Conservation (phyloP, 2,113 vertebrate genomes). For the Cathartes aura region DNA sequence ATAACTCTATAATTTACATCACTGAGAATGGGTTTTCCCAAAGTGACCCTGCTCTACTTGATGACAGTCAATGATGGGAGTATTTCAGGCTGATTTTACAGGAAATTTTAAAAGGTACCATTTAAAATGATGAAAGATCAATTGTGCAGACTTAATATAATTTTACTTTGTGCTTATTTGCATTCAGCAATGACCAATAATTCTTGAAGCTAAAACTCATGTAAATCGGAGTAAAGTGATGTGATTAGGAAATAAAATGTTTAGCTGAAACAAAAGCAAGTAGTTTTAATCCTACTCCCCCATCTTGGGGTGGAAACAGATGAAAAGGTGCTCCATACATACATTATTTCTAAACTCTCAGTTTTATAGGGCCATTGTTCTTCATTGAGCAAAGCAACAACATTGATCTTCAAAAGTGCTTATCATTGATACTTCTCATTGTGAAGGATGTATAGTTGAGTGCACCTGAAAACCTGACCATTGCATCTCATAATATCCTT, state of each 20-base stretch:
- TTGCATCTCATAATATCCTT: neutral
- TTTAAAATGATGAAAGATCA: slow-evolving; percentile 74
- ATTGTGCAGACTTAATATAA: slow-evolving; percentile 74
- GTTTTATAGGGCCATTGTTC: neutral
- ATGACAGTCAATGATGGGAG: slow-evolving; percentile 76
- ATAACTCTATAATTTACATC: slow-evolving; percentile 87
- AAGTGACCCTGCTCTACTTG: slow-evolving; percentile 76
- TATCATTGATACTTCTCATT: neutral
- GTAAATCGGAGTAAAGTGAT: slow-evolving; percentile 57
- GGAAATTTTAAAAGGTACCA: slow-evolving; percentile 84
- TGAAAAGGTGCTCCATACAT: neutral
- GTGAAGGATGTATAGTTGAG: neutral
- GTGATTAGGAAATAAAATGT: slow-evolving; percentile 37
- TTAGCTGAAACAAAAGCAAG: slow-evolving; percentile 54
- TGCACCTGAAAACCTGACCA: neutral
- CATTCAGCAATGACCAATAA: slow-evolving; percentile 67
- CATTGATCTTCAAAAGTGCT: neutral
- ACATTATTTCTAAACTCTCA: neutral
- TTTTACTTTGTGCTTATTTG: slow-evolving; percentile 70
- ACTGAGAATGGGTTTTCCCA: slow-evolving; percentile 89
- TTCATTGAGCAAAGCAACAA: neutral
- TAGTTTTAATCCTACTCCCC: neutral
- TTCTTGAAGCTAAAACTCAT: slow-evolving; percentile 64
- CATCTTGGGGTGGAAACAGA: neutral
- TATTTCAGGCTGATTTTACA: slow-evolving; percentile 84